Evolutionary conservation across 2,888 invertebrate species (phyloP), one percentile per base, ranked within the genome.

Genomic region (Xylocampa areola): DNA sequence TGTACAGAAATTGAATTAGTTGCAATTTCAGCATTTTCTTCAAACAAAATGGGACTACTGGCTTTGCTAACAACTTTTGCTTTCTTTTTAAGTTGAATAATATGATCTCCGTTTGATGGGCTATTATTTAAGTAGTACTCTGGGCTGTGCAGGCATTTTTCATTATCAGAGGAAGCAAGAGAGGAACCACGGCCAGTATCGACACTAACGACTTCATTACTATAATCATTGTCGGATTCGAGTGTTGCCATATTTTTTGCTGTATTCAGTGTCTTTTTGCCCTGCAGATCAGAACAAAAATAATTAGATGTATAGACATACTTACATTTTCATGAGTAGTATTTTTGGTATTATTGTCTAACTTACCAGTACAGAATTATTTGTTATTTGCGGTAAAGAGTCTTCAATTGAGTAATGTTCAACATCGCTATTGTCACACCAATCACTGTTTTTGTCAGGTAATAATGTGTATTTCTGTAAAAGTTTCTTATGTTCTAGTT

Each of bases 171-270:
- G 66, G 79, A 85, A 25, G 84, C 87, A 16, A 89, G 76, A 4
- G 93, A 94, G 14, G 94, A 93, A 7, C 92, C 93, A 37, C 89
- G 72, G 1, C 94, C 93, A 1, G 92, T 91, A 64, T 94, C 94
- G 45, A 87, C 75, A 70, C 90, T 92, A 4, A 80, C 76, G 17
- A 75, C 61, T 68, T 86, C 88, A 75, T 81, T 64, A 49, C 48
- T 72, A 33, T 43, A 36, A 30, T 72, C 64, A 47, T 52, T 51
- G 41, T 73, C 63, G 8, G 41, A 49, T 43, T 62, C 59, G 14
- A 45, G 53, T 52, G 39, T 33, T 23, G 8, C 30, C 25, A 35
- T 54, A 27, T 57, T 30, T 32, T 52, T 53, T 25, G 21, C 40
- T 17, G 23, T 14, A n/a, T 13, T 44, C 2, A 21, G 13, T 35